A percentile compares a stretch with the other conserved stretches of the same genome.
Evolutionary conservation across 2,888 invertebrate species (phyloP).

Genomic region (Argyra leucocephala): DNA sequence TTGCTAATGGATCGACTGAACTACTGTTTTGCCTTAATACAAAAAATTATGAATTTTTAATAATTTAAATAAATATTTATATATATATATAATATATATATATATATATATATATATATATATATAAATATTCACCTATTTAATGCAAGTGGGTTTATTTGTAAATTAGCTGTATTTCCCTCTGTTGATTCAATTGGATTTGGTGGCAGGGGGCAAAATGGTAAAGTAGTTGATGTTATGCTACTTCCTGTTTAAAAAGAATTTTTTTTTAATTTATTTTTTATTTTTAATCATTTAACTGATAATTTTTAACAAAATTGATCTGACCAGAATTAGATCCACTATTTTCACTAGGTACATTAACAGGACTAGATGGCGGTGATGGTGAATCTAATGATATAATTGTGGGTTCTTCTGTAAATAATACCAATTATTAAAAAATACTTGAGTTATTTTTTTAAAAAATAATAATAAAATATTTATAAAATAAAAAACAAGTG

Average conservation of each 20-base stretch:
- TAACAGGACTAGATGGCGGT: constrained; percentile 32
- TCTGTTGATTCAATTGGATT: constrained; percentile 7
- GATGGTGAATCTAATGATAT: constrained; percentile 37
- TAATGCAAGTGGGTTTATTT: constrained; percentile 10
- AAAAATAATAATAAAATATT: too few species aligned
- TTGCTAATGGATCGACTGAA: background rate
- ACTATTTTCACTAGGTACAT: constrained; percentile 1
- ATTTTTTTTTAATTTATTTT: background rate
- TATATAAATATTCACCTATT: background rate
- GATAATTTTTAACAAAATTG: background rate
- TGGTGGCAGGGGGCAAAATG: constrained; percentile 4
- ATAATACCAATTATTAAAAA: too few species aligned
- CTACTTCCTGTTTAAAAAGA: background rate
- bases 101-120: background rate
- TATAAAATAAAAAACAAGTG: background rate
- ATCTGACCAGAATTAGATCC: constrained; percentile 8
- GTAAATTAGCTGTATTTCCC: background rate
- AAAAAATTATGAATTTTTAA: background rate
- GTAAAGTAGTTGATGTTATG: constrained; percentile 6
- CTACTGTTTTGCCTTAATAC: background rate
- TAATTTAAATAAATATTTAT: too few species aligned
- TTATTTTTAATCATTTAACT: background rate
- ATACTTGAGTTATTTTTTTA: too few species aligned
- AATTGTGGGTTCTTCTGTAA: constrained; percentile 25
- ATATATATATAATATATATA: too few species aligned